Conservation (phyloP, 2,888 invertebrate species). For the Hirtodrosophila cameraria region DNA sequence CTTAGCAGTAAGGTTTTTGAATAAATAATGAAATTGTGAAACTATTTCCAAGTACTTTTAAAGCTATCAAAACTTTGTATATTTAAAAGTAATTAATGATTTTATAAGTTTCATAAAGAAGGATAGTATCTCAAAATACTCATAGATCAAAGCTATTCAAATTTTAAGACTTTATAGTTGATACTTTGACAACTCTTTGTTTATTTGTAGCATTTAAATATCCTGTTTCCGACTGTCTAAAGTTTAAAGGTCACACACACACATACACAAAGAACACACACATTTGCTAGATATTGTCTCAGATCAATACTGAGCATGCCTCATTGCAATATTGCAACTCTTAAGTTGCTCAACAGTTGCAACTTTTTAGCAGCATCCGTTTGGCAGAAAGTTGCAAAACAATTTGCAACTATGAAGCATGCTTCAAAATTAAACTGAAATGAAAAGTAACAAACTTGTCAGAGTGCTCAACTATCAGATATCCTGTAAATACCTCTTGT, state of each 20-base stretch:
- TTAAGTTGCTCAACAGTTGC: slow-evolving; percentile 37
- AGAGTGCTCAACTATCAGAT: background rate
- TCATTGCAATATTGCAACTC: slow-evolving; percentile 25
- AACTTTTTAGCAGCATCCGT: slow-evolving; percentile 50
- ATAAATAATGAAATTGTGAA: too few species aligned
- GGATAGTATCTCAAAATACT: slow-evolving; percentile 4
- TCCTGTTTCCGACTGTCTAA: slow-evolving; percentile 28
- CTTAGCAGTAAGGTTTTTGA: too few species aligned
- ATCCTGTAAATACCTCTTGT: background rate
- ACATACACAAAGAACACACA: too few species aligned
- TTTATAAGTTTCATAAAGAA: too few species aligned
- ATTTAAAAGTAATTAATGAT: too few species aligned
- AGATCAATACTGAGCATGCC: slow-evolving; percentile 15
- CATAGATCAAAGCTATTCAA: too few species aligned
- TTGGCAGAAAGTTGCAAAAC: slow-evolving; percentile 49
- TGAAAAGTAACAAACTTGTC: background rate
- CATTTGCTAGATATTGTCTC: background rate
- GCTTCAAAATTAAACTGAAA: slow-evolving; percentile 38
- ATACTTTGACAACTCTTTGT: too few species aligned
- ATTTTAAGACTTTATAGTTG: too few species aligned
- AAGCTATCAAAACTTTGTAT: too few species aligned
- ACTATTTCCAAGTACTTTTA: too few species aligned
- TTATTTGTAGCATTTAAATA: slow-evolving; percentile 41
- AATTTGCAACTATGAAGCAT: slow-evolving; percentile 46
- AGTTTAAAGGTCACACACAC: slow-evolving; percentile 2